Evolutionary conservation across 2,888 invertebrate species (phyloP), one percentile per base, ranked within the genome.

Genomic region (Cataglyphis livida): DNA sequence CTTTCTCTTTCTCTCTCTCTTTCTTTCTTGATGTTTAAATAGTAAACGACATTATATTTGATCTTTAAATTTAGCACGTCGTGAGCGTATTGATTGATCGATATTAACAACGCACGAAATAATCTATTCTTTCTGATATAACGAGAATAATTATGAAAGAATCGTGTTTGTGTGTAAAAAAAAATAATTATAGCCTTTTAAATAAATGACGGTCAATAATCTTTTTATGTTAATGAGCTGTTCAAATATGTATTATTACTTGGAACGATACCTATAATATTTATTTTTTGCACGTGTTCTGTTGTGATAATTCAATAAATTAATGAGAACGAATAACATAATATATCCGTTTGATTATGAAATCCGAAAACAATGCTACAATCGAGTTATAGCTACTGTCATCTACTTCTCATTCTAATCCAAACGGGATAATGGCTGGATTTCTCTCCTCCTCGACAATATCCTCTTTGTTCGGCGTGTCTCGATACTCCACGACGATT

Each of bases 11-110:
- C 21, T 54, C 41, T 73, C 84, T 76, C 81, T 73, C 51, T 61
- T 66, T 81, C 62, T 59, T 68, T 68, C 28, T 54, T 57, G 78
- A 78, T 82, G 82, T 87, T 81, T 84, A 82, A 84, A 85, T 84
- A 79, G 76, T 54, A 65, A 70, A 59, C 7, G 12, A 32, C 15
- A 65, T 12, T 54, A 25, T 54, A 0, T 21, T 76, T 54, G 18
- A 66, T 76, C 25, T 51, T 51, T 68, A 21, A 54, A 51, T 25
- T 38, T 5, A 21, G 9, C 6, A 28, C 25, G 41, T 59, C 4
- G 28, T 44, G 3, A 35, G 18, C 0, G 21, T 6, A 57, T 54
- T 70, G 15, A 35, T 38, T 71, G 9, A 57, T 18, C 9, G 35
- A 57, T 38, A 32, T 21, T n/a, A 66, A 6, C 9, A 51, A 48